Evolutionary conservation across 2,113 vertebrate species (phyloP).

Genomic region (Ictidomys tridecemlineatus): DNA sequence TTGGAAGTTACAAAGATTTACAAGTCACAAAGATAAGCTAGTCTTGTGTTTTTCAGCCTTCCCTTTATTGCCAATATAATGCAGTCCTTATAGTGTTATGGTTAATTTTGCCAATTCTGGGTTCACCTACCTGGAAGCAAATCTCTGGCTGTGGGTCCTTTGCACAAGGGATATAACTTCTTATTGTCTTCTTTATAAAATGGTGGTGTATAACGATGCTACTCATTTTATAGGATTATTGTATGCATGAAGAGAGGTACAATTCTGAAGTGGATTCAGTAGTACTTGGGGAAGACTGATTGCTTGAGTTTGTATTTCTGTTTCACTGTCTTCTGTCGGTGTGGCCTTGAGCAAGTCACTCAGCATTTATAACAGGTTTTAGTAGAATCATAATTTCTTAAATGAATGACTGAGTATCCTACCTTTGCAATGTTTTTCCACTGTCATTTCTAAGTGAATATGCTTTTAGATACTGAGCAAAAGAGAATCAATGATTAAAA

Average conservation of each 20-base stretch:
- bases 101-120: not conserved
- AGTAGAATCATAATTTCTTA: constrained; percentile 15
- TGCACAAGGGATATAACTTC: not conserved
- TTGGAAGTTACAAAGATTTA: not conserved
- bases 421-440: constrained; percentile 5
- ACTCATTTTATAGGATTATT: not conserved
- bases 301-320: constrained; percentile 35
- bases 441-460: not conserved
- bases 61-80: not conserved
- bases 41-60: not conserved
- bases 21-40: not conserved
- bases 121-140: not conserved
- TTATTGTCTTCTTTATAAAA: constrained; percentile 14
- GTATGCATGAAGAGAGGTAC: not conserved
- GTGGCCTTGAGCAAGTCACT: not conserved
- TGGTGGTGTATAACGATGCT: not conserved
- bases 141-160: not conserved
- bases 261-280: not conserved
- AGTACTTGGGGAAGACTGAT: not conserved
- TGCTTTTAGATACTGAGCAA: not conserved
- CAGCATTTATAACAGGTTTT: constrained; percentile 3
- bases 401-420: not conserved
- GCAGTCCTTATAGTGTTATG: not conserved
- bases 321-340: not conserved
- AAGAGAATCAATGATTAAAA: constrained; percentile 21